Base-by-base conservation (phyloP, 2,888 invertebrate genomes). In the Ceratothoa steindachneri region DNA sequence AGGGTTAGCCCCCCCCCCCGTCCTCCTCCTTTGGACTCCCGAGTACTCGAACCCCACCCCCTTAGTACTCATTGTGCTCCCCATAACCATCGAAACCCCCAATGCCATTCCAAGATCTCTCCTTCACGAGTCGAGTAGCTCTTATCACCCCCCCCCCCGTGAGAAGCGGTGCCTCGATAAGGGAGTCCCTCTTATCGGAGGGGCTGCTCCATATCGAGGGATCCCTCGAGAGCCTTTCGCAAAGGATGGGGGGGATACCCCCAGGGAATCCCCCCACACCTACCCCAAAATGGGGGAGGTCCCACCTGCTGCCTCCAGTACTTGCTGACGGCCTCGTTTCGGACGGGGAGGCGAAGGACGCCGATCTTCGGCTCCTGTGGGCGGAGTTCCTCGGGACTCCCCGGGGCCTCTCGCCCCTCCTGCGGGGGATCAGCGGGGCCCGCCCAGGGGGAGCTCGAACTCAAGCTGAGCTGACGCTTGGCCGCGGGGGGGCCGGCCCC, bases 301-400 rank as follows among this genome's bases (percentile, higher is more conserved):
- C 65, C 24, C 67, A 75, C 75, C 75, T 75, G 75, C 51, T 75
- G 75, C 28, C 72, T 71, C 75, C 75, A 75, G 52, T 72, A 75
- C 22, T 53, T 72, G 69, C 69, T 75, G 69, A 75, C 75, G 72
- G 75, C 72, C 30, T 68, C 69, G 66, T 75, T 75, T 66, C 72
- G 65, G 69, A 75, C 72, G 53, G 75, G 75, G 15, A 69, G 29
- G 31, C 53, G 19, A 0, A 53, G 72, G n/a, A 65, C 51, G 53
- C 41, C 15, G 41, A 15, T 9, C 41, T 53, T 27, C n/a, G 31
- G 28, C 3, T 71, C 71, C 51, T 22, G 22, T 28, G 66, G 67
- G 2, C 70, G 27, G 9, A 67, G 71, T 41, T 74, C 74, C 51
- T 74, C 74, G 9, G 60, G 51, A 27, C 53, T 71, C n/a, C 9